These are phyloP conservation scores for Lasioglossum morio DNA, from an alignment of 2,888 invertebrate species.

Conservation along the genomic window DNA sequence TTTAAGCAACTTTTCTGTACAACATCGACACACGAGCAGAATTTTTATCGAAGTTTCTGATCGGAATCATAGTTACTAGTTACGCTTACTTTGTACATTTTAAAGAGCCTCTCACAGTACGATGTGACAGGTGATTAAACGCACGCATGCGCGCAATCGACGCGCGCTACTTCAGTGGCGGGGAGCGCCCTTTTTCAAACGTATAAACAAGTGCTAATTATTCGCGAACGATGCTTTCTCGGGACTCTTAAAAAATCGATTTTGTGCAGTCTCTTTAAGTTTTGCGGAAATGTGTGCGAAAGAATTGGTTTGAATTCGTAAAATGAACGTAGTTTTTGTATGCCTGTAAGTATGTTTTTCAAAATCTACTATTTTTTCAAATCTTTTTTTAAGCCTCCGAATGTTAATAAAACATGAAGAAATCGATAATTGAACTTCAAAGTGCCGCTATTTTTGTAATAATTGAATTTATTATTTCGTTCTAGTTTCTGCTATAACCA, in stretches of 20 bases:
- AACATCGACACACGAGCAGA: neutral
- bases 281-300: neutral
- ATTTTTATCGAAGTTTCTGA: neutral
- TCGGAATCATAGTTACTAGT: neutral
- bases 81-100: neutral
- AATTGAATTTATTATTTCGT: neutral
- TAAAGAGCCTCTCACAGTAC: neutral
- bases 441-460: neutral
- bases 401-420: neutral
- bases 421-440: no score
- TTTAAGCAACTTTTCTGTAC: neutral
- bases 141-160: conserved; percentile 29
- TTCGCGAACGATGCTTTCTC: neutral
- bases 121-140: neutral
- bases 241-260: neutral
- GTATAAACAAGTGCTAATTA: neutral
- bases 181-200: conserved; percentile 26
- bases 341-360: no score
- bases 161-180: conserved; percentile 21
- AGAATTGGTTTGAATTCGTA: neutral
- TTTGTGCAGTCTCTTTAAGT: neutral
- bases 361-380: neutral
- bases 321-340: neutral
- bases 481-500: neutral
- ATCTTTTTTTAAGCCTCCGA: neutral